Base-by-base conservation (phyloP, 2,797 vertebrate genomes). In the Oreochromis mossambicus region DNA sequence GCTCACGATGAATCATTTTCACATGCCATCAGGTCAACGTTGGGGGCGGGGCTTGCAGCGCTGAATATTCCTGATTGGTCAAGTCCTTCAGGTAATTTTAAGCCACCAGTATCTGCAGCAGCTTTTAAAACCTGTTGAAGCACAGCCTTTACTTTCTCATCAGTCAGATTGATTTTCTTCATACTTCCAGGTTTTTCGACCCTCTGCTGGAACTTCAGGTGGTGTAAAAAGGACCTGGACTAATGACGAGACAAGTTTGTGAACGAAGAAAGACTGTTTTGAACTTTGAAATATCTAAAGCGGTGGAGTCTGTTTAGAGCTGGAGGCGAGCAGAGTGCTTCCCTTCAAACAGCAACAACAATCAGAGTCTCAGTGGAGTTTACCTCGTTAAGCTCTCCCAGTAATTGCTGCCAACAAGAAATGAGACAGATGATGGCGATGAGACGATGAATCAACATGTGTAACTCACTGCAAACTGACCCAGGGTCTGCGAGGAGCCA, bases 311-410 rank as follows among this genome's bases (percentile, higher is more conserved):
- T 29, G 10, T n/a, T 19, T 15, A 32, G 15, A 50, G 15, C 43
- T 75, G 68, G 41, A 73, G 26, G 21, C 3, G 4, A 73, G 9
- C 68, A 29, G 41, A 29, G 41, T 26, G 5, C 21, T 46, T 46
- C 66, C 38, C 66, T 46, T 15, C 4, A 46, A 66, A 68, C n/a
- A 41, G 36, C 5, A 68, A 24, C 46, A 48, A 48, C n/a, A 66
- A 21, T 41, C 3, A 26, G 38, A 73, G 41, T 48, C 41, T 73
- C 43, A 73, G 43, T 46, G 15, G 17, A 4, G 19, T 91, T 98
- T 99, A 99, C 98, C 98, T 99, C 98, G 43, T 98, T 98, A 79
- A 99, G 96, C 93, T 99, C 98, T 83, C 98, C 98, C 92, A 99
- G 97, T 94, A 99, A 96, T 96, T 98, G 97, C 98, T 99, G 95